phyloP scores from a whole-genome alignment of 2,797 vertebrate genomes.

The Lerista edwardsae region DNA sequence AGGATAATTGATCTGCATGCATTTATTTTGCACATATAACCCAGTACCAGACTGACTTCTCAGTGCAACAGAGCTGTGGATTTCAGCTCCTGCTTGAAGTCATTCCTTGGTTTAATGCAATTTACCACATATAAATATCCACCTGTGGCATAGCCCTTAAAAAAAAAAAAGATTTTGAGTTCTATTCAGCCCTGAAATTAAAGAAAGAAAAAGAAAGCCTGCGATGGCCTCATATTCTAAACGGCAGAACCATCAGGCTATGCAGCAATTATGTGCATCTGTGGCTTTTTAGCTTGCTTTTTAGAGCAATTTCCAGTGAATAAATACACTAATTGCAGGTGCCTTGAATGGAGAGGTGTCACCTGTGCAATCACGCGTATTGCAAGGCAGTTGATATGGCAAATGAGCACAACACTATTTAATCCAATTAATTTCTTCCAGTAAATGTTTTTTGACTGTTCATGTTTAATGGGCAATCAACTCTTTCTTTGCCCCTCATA shows the following conservation, averaged over 20 bases:
- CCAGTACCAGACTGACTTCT: neutral
- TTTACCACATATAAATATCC: neutral
- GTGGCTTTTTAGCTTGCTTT: constrained; percentile 1
- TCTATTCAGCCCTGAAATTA: neutral
- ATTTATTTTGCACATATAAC: neutral
- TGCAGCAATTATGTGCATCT: neutral
- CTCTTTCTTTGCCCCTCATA: neutral
- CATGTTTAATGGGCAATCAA: neutral
- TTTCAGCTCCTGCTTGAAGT: neutral
- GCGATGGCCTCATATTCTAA: constrained; percentile 1
- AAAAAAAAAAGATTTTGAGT: neutral
- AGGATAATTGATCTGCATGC: neutral
- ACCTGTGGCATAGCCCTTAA: neutral
- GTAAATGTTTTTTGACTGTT: constrained; percentile 9
- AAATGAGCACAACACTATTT: fast-evolving
- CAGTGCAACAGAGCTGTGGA: neutral
- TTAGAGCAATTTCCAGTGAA: neutral
- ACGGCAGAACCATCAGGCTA: neutral
- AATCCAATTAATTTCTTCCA: constrained; percentile 14
- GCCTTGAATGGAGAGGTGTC: neutral
- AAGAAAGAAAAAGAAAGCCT: neutral
- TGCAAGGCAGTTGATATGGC: constrained; percentile 11
- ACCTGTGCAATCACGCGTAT: neutral
- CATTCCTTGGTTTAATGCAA: neutral
- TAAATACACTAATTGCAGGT: neutral